Evolutionary conservation across 2,113 vertebrate species (phyloP).

Genomic region (Hippocampus comes): DNA sequence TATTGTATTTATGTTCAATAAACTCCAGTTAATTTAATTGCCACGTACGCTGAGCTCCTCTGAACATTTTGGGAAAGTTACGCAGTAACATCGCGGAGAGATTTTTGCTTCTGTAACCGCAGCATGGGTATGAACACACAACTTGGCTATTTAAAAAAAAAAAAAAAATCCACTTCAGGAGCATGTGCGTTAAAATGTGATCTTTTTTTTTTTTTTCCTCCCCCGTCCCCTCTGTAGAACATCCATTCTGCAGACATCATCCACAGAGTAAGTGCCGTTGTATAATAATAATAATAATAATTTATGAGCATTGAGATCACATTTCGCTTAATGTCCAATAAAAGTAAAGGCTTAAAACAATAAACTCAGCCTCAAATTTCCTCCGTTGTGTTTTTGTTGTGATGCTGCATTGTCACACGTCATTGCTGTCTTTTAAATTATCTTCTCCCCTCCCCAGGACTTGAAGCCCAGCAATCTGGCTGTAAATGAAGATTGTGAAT

Average conservation of each 20-base stretch:
- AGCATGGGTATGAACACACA: neutral
- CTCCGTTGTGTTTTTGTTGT: neutral
- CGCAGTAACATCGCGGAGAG: neutral
- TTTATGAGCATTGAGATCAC: neutral
- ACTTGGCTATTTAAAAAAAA: neutral
- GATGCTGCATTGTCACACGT: neutral
- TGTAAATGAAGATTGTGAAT: slow-evolving; percentile 97
- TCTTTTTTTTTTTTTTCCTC: slow-evolving; percentile 25
- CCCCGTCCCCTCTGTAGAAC: slow-evolving; percentile 74
- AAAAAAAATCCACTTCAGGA: neutral
- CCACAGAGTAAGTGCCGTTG: slow-evolving; percentile 87
- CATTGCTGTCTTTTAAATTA: neutral
- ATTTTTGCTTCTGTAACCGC: neutral
- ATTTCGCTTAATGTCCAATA: neutral
- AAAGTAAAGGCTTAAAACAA: neutral
- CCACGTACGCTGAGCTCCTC: neutral
- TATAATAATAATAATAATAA: too few relatives aligned
- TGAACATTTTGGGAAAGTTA: neutral
- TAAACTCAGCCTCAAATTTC: neutral
- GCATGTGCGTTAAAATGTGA: neutral
- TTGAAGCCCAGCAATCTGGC: slow-evolving; percentile 96
- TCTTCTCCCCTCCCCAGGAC: slow-evolving; percentile 72
- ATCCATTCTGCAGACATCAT: slow-evolving; percentile 98
- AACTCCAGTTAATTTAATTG: neutral
- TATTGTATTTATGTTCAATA: neutral